Conservation (phyloP, 2,888 invertebrate species). For the Craniophora ligustri region DNA sequence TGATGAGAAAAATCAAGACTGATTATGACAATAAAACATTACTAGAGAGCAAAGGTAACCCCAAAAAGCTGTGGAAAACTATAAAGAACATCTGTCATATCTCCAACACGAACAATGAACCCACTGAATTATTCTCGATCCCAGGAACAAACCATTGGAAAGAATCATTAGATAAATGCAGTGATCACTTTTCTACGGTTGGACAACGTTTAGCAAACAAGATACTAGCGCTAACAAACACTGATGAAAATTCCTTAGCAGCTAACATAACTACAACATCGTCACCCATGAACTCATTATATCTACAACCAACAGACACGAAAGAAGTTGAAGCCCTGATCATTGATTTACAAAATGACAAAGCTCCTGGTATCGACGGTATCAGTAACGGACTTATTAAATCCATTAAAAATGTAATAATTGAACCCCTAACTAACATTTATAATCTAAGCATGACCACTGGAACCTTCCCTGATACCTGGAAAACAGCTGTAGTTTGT, state of each 20-base stretch:
- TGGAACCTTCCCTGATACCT: not conserved
- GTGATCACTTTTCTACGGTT: too few relatives aligned
- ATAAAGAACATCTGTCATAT: too few relatives aligned
- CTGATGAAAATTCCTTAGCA: too few relatives aligned
- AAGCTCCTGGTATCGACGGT: not conserved
- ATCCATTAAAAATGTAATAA: not conserved
- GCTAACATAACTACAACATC: too few relatives aligned
- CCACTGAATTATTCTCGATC: not conserved
- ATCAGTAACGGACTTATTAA: not conserved
- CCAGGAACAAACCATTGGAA: not conserved
- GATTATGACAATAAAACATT: not conserved
- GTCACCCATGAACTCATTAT: too few relatives aligned
- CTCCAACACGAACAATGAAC: not conserved
- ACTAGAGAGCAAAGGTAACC: too few relatives aligned
- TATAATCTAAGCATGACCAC: not conserved
- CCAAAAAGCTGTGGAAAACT: too few relatives aligned
- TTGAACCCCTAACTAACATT: not conserved
- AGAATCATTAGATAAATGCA: too few relatives aligned
- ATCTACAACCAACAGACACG: too few relatives aligned
- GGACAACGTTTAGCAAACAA: too few relatives aligned
- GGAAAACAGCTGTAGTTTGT: not conserved
- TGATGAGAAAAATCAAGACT: not conserved
- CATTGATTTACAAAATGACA: not conserved
- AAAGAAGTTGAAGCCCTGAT: too few relatives aligned
- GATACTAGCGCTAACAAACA: too few relatives aligned